These are phyloP conservation scores for human DNA, from an alignment of 2,113 vertebrate species.

Conservation along the genomic window GRCh38 chr11:41656501-41657000, in stretches of 20 bases:
- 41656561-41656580: not conserved
- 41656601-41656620: not conserved
- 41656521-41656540: not conserved
- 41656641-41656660: not conserved
- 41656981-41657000: not conserved
- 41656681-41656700: not conserved
- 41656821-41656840: not conserved
- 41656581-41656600: not conserved
- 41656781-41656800: not conserved
- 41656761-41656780: not conserved
- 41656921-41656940: not conserved
- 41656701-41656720: not conserved
- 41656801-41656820: not conserved
- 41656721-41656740: not conserved
- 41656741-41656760: not conserved
- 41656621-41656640: not conserved
- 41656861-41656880: not conserved
- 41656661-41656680: not conserved
- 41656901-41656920: not conserved
- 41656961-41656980: not conserved
- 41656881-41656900: constrained; percentile 4
- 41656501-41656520: not conserved
- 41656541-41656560: not conserved
- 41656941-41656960: not conserved
- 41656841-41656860: not conserved